Base-by-base conservation (phyloP, 2,113 vertebrate species). In the Hymenochirus boettgeri region DNA sequence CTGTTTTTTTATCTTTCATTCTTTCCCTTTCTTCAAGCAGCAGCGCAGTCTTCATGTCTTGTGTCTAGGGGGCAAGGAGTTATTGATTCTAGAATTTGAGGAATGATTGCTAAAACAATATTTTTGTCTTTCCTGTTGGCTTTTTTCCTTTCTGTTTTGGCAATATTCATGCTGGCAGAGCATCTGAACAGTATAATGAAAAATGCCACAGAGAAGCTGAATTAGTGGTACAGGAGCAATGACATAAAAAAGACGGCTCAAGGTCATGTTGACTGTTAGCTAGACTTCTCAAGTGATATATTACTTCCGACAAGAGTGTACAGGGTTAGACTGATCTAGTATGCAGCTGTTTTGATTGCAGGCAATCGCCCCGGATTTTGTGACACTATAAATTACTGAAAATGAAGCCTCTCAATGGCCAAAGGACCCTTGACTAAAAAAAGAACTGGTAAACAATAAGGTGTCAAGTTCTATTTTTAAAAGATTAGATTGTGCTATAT, bases 51-150 rank as follows among this genome's bases (percentile, higher is more conserved):
- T 59, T 56, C 47, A 67, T 45, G 46, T 26, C 47, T 27, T 15
- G 56, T 58, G 55, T 59, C 56, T 67, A 52, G 46, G 45, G 55
- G 65, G 65, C 33, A 59, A 59, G 33, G 19, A 67, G 65, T 52
- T 67, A 67, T 67, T 59, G 65, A 67, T 67, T 67, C 31, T 45
- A 13, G 45, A 52, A 59, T 55, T 53, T 60, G 56, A 67, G 45
- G 19, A 59, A 52, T 67, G 65, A 67, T 67, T 59, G 47, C 56
- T 29, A 39, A 47, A 51, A 31, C 33, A 24, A 67, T 67, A 67
- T 67, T 59, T 67, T 59, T 51, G 31, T 57, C 56, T 50, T 59
- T 59, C 47, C 56, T 52, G 47, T 42, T 59, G 65, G 56, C 56
- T 39, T 37, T n/a, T 11, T 50, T 66, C 55, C 56, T 23, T 10